phyloP scores from a whole-genome alignment of 1,140 invertebrate genomes.

The Hypothenemus hampei region DNA sequence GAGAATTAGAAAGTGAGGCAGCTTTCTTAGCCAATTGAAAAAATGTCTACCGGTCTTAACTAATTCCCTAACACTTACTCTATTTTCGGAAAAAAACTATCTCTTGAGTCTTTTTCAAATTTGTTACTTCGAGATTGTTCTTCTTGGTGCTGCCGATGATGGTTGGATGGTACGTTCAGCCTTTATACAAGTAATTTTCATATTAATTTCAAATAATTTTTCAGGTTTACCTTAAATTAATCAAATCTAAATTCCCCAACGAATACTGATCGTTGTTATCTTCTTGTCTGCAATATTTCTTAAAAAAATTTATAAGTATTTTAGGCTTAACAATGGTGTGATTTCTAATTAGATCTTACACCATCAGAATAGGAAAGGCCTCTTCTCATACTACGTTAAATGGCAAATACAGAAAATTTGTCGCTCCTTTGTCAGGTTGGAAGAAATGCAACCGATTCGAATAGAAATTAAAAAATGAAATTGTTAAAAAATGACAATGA shows the following conservation, averaged over 20 bases:
- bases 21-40: too few species aligned
- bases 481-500: slow-evolving; percentile 7
- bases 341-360: slow-evolving; percentile 16
- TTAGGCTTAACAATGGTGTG: background rate
- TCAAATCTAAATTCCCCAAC: slow-evolving; percentile 32
- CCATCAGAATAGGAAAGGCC: slow-evolving; percentile 23
- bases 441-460: background rate
- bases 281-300: slow-evolving; percentile 22
- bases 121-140: slow-evolving; percentile 2
- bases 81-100: too few species aligned
- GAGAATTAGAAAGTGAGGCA: too few species aligned
- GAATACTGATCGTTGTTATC: slow-evolving; percentile 27
- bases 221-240: slow-evolving; percentile 32
- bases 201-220: background rate
- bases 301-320: background rate
- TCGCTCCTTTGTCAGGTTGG: background rate
- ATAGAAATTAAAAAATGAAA: slow-evolving; percentile 8
- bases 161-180: slow-evolving; percentile 19
- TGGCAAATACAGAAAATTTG: slow-evolving; percentile 17
- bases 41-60: too few species aligned
- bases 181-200: too few species aligned
- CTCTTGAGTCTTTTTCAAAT: slow-evolving; percentile 21
- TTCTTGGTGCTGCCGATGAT: too few species aligned
- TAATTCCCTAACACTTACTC: too few species aligned
- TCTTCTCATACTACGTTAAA: slow-evolving; percentile 32